Evolutionary conservation across 2,113 vertebrate species (phyloP), one percentile per base, ranked within the genome.

Genomic region (Rhea americana): DNA sequence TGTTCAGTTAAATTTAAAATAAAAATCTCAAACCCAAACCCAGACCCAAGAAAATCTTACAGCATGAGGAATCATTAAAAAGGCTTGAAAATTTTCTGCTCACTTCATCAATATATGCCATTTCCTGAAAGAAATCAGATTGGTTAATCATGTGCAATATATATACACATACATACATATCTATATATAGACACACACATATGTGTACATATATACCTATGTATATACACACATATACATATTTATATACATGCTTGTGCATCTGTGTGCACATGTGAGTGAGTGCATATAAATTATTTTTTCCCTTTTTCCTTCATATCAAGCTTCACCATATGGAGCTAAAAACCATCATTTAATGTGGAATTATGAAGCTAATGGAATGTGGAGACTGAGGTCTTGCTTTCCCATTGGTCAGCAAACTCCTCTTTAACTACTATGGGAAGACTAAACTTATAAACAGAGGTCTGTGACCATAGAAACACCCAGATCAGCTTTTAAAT

Each of bases 391-490:
- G 94, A 96, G 45, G 50, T 94, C 80, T 93, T 84, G 73, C 85
- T 93, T 94, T 94, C 90, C 81, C 75, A 86, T 90, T 70, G 94
- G 87, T 86, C 91, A 94, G 80, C 93, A 73, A 82, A 67, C 80
- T 88, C 85, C 61, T 85, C 70, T 95, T 90, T 89, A 82, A 48
- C 70, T 78, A 66, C 85, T 82, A 63, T 58, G 91, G 80, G 58
- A 94, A 70, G 85, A 95, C 73, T 73, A 90, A 90, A 55, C 37
- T 30, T 58, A 91, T 82, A 96, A 96, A 95, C 94, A 95, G 39
- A 94, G 88, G 80, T 88, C 90, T 84, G 95, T 89, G 94, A 39
- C 96, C 95, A 96, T 95, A 94, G 94, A 95, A 96, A 96, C 96
- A 59, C 74, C 6, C 7, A 70, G 62, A 82, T 62, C 66, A 48